Conservation (phyloP, 2,888 invertebrate species). For the Branchinecta sandiegonensis region DNA sequence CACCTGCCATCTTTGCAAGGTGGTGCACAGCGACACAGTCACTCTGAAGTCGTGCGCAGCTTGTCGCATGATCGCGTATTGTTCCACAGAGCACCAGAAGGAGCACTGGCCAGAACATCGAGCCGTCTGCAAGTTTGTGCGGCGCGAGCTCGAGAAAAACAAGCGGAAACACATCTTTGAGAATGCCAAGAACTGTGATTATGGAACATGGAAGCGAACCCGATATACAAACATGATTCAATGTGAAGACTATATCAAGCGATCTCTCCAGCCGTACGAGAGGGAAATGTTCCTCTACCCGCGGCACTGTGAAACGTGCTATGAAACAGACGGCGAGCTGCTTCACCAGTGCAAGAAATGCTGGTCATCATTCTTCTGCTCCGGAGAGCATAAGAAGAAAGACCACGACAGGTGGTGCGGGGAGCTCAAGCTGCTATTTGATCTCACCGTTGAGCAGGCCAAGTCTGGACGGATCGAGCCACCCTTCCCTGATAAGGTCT, state of each 20-base stretch:
- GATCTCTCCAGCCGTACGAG: conserved; percentile 48
- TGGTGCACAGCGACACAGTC: conserved; percentile 34
- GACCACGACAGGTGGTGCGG: conserved; percentile 46
- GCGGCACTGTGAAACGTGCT: conserved; percentile 45
- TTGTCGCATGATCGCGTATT: conserved; percentile 51
- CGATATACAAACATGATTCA: conserved; percentile 47
- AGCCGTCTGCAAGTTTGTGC: conserved; percentile 45
- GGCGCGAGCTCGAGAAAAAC: conserved; percentile 40
- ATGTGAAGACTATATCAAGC: conserved; percentile 43
- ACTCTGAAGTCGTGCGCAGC: conserved; percentile 35
- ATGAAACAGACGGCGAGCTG: conserved; percentile 33
- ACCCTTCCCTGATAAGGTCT: conserved; percentile 41
- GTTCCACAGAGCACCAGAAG: conserved; percentile 45
- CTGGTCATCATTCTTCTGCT: conserved; percentile 37
- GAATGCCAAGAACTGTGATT: conserved; percentile 36
- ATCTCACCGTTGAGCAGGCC: conserved; percentile 45
- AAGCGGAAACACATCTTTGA: conserved; percentile 40
- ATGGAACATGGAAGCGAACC: conserved; percentile 36
- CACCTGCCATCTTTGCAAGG: conserved; percentile 43
- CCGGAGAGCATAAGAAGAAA: conserved; percentile 40
- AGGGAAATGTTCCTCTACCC: conserved; percentile 54
- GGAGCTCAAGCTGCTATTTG: conserved; percentile 45
- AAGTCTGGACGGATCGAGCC: conserved; percentile 45
- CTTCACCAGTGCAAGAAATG: conserved; percentile 26
- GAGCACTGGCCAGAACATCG: conserved; percentile 45